Evolutionary conservation across 2,113 vertebrate genomes (phyloP), one percentile per base, ranked within the genome.

Genomic region (Perca flavescens): DNA sequence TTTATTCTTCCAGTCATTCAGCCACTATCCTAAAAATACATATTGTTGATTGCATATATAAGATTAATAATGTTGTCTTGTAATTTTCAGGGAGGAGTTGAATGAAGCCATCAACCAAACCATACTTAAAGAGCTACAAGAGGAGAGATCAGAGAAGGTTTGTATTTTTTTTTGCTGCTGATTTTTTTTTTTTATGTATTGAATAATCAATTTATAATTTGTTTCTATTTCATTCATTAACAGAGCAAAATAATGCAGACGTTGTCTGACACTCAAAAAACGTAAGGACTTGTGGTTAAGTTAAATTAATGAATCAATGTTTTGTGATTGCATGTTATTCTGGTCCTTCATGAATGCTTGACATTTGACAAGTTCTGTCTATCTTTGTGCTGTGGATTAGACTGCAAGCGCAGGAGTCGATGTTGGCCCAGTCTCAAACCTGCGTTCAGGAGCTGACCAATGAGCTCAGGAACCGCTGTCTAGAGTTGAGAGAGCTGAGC

Each of bases 91-190:
- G 66, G 87, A 87, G 36, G 86, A 85, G 43, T 43, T 95, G 25
- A 91, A 75, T 73, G 90, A 95, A 22, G 65, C 78, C 53, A 67
- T 94, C 43, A 89, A 90, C 17, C 87, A 92, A 68, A 87, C 94
- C 1, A 62, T 95, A 4, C 74, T 93, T 36, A 93, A 93, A 57
- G 96, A 97, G 84, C 90, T 97, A 43, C 89, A 93, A 46, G 95
- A 96, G 68, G 96, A 97, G 80, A 93, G 92, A 87, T 86, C 89
- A 65, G 95, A 96, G 61, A 97, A 96, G 96, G 97, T 99, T 57
- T 80, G 81, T 65, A 25, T 72, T 52, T 16, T 9, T 60, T 10
- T 43, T 53, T 3, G 70, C 28, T 50, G 22, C 13, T 65, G 1
- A 8, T 13, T 60, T 1, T 8, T 13, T 56, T 80, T 61, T 13